Base-by-base conservation (phyloP, 92 coral and sea anemone species). In the Palythoa grandis region DNA sequence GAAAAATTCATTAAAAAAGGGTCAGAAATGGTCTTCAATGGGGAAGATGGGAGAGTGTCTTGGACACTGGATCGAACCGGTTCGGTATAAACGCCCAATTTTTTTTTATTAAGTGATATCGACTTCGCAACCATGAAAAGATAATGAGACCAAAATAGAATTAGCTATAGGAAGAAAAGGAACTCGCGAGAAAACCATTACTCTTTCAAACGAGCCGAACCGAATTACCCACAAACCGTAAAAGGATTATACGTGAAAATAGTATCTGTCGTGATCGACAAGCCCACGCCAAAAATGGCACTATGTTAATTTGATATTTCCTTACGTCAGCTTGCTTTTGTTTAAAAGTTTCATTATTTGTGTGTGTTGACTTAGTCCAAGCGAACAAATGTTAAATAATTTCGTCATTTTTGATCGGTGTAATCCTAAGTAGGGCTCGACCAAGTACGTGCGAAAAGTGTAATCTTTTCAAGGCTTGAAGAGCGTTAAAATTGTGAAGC, bases 251-350 rank as follows among this genome's bases (percentile, higher is more conserved):
- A 60, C 23, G 11, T 63, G 69, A 63, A 6, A n/a, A n/a, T 5
- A 19, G 3, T 63, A 19, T 63, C 35, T 63, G 35, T 63, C 29
- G 69, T 63, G 69, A 19, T 63, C 25, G 69, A 2, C 69, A 63
- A 63, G 69, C 69, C 69, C 69, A 63, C 69, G 22, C 69, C 69
- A 63, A 19, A 63, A 63, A 63, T 63, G 69, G 69, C 13, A 7
- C 11, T 63, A n/a, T 63, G 69, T 29, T 63, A 20, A 63, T 63
- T 2, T 4, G 69, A n/a, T 19, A 63, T 63, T 63, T 6, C 69
- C 22, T 56, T 63, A 63, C 69, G 69, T 63, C 69, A 63, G 11
- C 25, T 63, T n/a, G 29, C 69, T n/a, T 63, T 63, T 63, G 69
- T 63, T 63, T 19, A 1, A 63, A 63, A 63, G 69, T 19, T 15